A percentile compares a stretch with the other conserved stretches of the same genome.
These are phyloP conservation scores for Drosophila bocqueti DNA, from an alignment of 1,140 invertebrate species.

Conservation along the genomic window DNA sequence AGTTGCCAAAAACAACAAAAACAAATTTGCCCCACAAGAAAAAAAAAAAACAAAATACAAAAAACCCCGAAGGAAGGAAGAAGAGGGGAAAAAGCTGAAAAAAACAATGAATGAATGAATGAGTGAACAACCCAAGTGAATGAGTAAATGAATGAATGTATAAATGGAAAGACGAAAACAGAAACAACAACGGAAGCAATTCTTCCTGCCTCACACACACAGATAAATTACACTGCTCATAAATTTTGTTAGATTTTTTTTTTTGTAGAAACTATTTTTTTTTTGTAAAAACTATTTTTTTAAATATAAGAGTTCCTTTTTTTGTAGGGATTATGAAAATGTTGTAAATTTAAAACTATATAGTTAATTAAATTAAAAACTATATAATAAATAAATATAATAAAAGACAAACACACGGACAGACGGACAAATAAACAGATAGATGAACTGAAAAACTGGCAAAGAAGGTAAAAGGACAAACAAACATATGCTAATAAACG, in stretches of 20 bases:
- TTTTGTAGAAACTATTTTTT: neutral
- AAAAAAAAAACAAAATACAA: conserved; percentile 22
- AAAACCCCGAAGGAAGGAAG: conserved; percentile 21
- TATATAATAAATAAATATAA: neutral
- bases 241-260: neutral
- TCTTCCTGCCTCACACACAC: conserved; percentile 66
- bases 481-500: neutral
- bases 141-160: conserved; percentile 74
- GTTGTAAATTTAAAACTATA: neutral
- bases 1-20: conserved; percentile 72
- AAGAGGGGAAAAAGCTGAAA: conserved; percentile 19
- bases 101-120: conserved; percentile 63
- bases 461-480: neutral
- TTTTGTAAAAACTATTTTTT: neutral
- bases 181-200: conserved; percentile 79
- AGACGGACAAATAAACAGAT: too few species aligned
- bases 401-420: too few species aligned
- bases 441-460: too few species aligned
- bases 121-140: conserved; percentile 64
- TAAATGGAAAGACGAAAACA: conserved; percentile 71
- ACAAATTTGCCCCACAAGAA: conserved; percentile 34
- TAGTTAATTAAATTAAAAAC: neutral
- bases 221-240: neutral
- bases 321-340: too few species aligned
- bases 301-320: neutral